Base-by-base conservation (phyloP, 2,888 invertebrate genomes). In the Drosophila nigricruria region DNA sequence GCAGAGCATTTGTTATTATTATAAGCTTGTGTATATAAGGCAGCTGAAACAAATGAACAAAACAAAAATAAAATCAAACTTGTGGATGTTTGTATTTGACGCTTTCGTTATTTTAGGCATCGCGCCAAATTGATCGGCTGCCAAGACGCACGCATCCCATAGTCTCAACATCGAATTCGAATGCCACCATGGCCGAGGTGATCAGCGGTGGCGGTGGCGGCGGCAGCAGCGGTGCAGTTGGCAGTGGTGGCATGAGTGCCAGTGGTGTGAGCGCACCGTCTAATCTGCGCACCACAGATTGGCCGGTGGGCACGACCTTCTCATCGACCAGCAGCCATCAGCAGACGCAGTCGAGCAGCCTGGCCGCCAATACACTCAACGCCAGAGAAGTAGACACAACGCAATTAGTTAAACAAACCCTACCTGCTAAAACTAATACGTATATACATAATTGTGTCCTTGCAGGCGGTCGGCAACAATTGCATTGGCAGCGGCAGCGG, bases 111-210 rank as follows among this genome's bases (percentile, higher is more conserved):
- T 84, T 89, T 77, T 93, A 96, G 96, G 96, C 96, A 90, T 96
- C 96, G 75, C 95, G 98, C 80, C 97, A 97, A 93, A 93, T 98
- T 91, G 98, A 98, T 93, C 95, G 98, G 75, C 94, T 97, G 92
- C 98, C 98, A 83, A 95, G 97, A 86, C 95, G 98, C 87, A 95
- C 96, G 61, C 96, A 96, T 91, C 95, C 95, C 71, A 94, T 95
- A 84, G 94, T 94, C 91, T 93, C 94, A 92, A 93, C 95, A 92
- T 93, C 94, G 90, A 94, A 94, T 88, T 93, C 94, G 73, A 94
- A 94, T 88, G 94, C 94, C 72, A 91, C 93, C 90, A 92, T 93
- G 92, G 91, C 92, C 67, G 92, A 92, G 75, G 92, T 92, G 74
- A 88, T 92, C 66, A 93, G 94, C 92, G 91, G 94, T 82, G 90